A percentile compares a stretch with the other conserved stretches of the same genome.
phyloP scores from a whole-genome alignment of 2,797 vertebrate species.

The Zenarchopterus dispar region DNA sequence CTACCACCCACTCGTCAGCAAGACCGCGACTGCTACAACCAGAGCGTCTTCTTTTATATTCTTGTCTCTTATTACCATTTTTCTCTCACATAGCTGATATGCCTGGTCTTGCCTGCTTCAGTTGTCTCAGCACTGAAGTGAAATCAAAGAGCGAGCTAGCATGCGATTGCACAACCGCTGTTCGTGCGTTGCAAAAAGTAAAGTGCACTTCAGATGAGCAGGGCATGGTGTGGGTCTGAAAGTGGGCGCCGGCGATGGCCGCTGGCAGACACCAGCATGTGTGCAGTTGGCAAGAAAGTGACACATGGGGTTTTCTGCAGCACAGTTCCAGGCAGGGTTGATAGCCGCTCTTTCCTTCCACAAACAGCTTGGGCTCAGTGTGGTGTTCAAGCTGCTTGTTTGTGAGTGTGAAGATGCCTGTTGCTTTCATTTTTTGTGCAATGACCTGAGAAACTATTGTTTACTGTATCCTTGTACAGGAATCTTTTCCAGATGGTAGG shows the following conservation, averaged over 20 bases:
- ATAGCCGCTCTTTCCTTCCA: slow-evolving; percentile 20
- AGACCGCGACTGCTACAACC: slow-evolving; percentile 68
- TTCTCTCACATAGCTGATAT: slow-evolving; percentile 83
- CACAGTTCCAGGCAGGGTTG: slow-evolving; percentile 41
- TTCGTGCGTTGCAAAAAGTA: slow-evolving; percentile 60
- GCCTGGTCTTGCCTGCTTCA: slow-evolving; percentile 86
- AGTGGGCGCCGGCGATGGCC: slow-evolving; percentile 30
- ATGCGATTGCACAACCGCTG: slow-evolving; percentile 83
- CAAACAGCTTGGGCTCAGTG: slow-evolving; percentile 24
- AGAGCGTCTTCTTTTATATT: slow-evolving; percentile 81
- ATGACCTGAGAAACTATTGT: slow-evolving; percentile 39
- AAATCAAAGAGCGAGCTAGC: slow-evolving; percentile 81
- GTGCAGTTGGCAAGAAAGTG: slow-evolving; percentile 59
- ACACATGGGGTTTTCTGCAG: slow-evolving; percentile 59
- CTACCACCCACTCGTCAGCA: slow-evolving; percentile 74
- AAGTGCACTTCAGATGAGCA: slow-evolving; percentile 70
- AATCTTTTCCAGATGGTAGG: slow-evolving; percentile 50
- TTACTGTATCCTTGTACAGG: slow-evolving; percentile 34
- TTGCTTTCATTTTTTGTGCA: slow-evolving; percentile 54
- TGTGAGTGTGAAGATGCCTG: slow-evolving; percentile 29
- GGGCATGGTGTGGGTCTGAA: slow-evolving; percentile 39
- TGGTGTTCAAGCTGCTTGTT: slow-evolving; percentile 16
- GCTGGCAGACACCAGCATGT: slow-evolving; percentile 49
- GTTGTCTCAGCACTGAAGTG: slow-evolving; percentile 69
- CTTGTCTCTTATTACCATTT: slow-evolving; percentile 79